Percentiles rank a stretch among this genome's conserved stretches.
phyloP scores from a whole-genome alignment of 2,797 vertebrate genomes.

The Buphagus erythrorhynchus region DNA sequence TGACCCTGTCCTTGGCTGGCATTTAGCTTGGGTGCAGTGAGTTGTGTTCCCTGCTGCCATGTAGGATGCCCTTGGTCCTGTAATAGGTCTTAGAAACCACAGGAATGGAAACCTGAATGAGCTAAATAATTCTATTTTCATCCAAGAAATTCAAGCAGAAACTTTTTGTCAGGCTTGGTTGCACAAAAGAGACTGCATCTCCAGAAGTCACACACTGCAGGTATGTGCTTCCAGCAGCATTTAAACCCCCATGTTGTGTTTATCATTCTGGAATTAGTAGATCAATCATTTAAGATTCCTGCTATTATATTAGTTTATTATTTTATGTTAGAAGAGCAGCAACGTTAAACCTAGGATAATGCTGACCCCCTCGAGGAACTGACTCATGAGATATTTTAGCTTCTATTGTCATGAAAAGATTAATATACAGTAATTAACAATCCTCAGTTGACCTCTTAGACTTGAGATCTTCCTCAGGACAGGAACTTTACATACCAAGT shows the following conservation, averaged over 20 bases:
- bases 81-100: rapidly evolving
- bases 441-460: background rate
- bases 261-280: background rate
- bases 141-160: background rate
- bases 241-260: background rate
- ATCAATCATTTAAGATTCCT: background rate
- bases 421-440: background rate
- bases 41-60: background rate
- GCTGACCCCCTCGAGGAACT: background rate
- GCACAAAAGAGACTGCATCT: background rate
- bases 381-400: background rate
- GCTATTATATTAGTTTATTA: background rate
- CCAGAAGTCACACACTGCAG: background rate
- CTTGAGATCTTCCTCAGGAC: background rate
- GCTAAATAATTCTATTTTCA: background rate
- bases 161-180: background rate
- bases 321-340: background rate
- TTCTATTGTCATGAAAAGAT: background rate
- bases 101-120: background rate
- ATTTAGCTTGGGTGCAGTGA: background rate
- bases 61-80: background rate
- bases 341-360: background rate
- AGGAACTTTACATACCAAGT: background rate
- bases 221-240: background rate
- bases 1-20: background rate